Evolutionary conservation across 2,113 vertebrate genomes (phyloP), one percentile per base, ranked within the genome.

Genomic region (Alligator mississippiensis): DNA sequence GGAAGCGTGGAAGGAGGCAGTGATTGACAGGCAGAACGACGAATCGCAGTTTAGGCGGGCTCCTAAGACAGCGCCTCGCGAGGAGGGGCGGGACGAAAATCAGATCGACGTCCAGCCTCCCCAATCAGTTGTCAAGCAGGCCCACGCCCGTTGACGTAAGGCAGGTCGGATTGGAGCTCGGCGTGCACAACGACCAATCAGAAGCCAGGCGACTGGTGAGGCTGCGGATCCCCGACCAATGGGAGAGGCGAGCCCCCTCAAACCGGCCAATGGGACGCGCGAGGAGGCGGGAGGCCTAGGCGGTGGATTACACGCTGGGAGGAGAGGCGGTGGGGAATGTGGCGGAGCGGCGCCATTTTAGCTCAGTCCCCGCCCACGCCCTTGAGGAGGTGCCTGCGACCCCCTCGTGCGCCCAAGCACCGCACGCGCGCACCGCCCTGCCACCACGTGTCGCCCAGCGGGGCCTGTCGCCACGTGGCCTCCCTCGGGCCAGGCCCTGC

Each of bases 261-360:
- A 90, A 92, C 84, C 60, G 70, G 4, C 96, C 95, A 97, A 97
- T 97, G 70, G 90, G 59, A 12, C 18, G 24, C 54, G 12, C 5
- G 22, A 1, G 19, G 27, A 28, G 92, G 94, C 84, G 76, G 95
- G 90, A 38, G 6, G 55, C 47, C 1, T 17, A 9, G 3, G 22
- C 6, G 16, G 27, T 19, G 11, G 62, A 75, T 63, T 68, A 91
- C 84, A 85, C 77, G 86, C 91, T 87, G 25, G 88, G 74, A 83
- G 90, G 90, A 89, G 70, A 34, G 66, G 82, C 17, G 85, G 64
- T 13, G 54, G 19, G 25, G 74, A 84, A 92, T 72, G 90, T 77
- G 91, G 83, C 19, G 92, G 82, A 70, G 76, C 24, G 93, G 82
- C 95, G 97, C 96, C 97, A 97, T 97, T 79, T 96, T 96, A 90